A percentile compares a stretch with the other conserved stretches of the same genome.
These are phyloP conservation scores for Palythoa heliodiscus DNA, from an alignment of 92 coral and sea anemone species.

Conservation along the genomic window DNA sequence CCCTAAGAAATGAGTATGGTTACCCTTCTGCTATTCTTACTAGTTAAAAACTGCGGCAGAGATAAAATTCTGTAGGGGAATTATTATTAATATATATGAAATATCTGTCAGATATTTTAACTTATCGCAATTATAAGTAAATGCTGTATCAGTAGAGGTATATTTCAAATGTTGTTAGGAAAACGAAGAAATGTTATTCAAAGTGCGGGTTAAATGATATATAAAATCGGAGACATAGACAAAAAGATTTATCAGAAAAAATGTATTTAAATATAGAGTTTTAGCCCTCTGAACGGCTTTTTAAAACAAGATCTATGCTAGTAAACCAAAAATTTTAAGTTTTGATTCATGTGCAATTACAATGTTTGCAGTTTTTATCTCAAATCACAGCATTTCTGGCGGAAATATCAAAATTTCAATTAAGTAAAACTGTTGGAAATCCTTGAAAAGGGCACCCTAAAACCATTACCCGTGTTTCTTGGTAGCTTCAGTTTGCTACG, in stretches of 20 bases:
- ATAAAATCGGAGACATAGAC: neutral
- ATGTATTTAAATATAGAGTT: neutral
- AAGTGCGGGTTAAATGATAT: neutral
- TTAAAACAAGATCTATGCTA: neutral
- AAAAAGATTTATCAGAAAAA: neutral
- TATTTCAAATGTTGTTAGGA: neutral
- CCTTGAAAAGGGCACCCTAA: neutral
- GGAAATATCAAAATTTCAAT: neutral
- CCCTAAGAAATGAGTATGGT: constrained; percentile 71
- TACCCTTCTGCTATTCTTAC: constrained; percentile 83
- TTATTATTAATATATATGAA: neutral
- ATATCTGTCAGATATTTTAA: neutral
- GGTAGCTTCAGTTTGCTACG: neutral
- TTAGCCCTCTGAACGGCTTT: constrained; percentile 25
- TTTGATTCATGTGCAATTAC: neutral
- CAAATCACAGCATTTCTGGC: neutral
- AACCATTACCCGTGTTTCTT: no score
- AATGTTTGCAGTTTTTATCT: neutral
- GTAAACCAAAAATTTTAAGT: neutral
- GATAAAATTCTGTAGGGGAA: no score
- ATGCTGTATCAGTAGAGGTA: no score
- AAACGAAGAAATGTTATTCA: neutral
- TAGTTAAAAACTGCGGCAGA: constrained; percentile 46
- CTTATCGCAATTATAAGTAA: no score
- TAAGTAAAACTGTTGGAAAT: neutral